Evolutionary conservation across 2,888 invertebrate species (phyloP).

Genomic region (Scotopteryx bipunctaria): DNA sequence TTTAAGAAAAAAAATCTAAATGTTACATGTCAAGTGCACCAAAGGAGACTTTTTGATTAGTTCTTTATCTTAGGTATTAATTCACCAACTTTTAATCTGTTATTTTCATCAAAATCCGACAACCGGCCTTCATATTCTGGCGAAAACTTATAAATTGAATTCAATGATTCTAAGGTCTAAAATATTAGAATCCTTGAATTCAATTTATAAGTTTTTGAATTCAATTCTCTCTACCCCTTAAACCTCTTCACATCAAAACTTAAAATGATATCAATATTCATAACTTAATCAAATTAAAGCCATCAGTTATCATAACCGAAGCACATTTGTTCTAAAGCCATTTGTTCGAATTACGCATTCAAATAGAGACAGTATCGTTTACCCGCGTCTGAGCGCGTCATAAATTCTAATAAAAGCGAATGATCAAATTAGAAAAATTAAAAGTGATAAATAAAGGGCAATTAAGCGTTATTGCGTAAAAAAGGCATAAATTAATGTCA

Average conservation of each 20-base stretch:
- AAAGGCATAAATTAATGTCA: conserved; percentile 83
- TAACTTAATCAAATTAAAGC: conserved; percentile 37
- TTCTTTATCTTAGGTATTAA: no score
- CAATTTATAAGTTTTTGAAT: neutral
- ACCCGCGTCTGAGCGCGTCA: conserved; percentile 49
- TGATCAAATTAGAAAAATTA: conserved; percentile 83
- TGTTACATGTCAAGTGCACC: no score
- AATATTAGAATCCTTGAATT: neutral
- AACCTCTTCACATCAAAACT: conserved; percentile 18
- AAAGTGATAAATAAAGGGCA: conserved; percentile 82
- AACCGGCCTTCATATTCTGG: no score
- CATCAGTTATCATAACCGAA: conserved; percentile 48
- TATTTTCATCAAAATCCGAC: no score
- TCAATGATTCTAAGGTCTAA: no score
- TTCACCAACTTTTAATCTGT: no score
- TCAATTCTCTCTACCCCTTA: neutral
- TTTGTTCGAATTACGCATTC: conserved; percentile 71
- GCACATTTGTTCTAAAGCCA: conserved; percentile 58
- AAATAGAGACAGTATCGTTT: conserved; percentile 68
- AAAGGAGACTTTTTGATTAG: no score
- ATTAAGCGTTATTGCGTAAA: conserved; percentile 83
- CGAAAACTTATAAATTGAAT: neutral
- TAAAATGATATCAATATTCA: conserved; percentile 38
- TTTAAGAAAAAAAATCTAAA: no score
- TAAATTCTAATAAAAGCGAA: conserved; percentile 75